Percentiles rank a stretch among this genome's conserved stretches.
These are phyloP conservation scores for Ariopsis seemanni DNA, from an alignment of 2,113 vertebrate genomes.

Conservation along the genomic window DNA sequence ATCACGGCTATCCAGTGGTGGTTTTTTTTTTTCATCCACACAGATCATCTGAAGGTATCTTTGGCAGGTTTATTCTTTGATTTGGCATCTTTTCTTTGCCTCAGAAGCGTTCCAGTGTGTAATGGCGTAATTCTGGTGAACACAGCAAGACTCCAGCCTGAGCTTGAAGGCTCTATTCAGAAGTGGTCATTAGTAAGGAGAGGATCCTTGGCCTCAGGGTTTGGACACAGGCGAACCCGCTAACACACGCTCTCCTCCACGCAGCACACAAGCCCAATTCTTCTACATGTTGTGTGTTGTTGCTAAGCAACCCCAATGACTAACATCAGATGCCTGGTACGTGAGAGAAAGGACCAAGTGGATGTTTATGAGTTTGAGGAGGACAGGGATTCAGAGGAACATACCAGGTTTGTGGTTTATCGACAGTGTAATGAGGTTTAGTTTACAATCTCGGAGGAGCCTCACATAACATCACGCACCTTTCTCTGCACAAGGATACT, in stretches of 20 bases:
- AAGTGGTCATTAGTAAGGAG: slow-evolving; percentile 14
- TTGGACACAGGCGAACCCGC: background rate
- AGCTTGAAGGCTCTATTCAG: slow-evolving; percentile 13
- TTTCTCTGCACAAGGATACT: background rate
- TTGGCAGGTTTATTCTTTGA: background rate
- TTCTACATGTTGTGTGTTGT: slow-evolving; percentile 52
- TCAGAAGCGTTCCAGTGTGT: background rate
- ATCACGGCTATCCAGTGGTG: background rate
- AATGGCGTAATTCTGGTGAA: background rate
- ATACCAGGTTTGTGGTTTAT: background rate
- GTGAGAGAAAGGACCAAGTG: slow-evolving; percentile 32
- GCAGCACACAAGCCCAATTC: slow-evolving; percentile 26
- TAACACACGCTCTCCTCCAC: slow-evolving; percentile 27
- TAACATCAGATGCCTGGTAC: slow-evolving; percentile 26
- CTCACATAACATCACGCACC: background rate
- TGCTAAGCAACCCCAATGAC: slow-evolving; percentile 52
- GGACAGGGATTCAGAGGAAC: slow-evolving; percentile 15
- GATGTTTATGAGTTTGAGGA: slow-evolving; percentile 30
- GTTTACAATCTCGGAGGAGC: background rate
- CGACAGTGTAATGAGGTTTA: background rate
- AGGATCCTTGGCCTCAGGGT: background rate
- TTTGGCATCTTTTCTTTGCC: background rate
- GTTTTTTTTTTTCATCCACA: background rate
- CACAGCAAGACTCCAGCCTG: background rate
- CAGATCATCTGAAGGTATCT: background rate